These are phyloP conservation scores for Diorhabda sublineata DNA, from an alignment of 1,140 invertebrate genomes.

Conservation along the genomic window DNA sequence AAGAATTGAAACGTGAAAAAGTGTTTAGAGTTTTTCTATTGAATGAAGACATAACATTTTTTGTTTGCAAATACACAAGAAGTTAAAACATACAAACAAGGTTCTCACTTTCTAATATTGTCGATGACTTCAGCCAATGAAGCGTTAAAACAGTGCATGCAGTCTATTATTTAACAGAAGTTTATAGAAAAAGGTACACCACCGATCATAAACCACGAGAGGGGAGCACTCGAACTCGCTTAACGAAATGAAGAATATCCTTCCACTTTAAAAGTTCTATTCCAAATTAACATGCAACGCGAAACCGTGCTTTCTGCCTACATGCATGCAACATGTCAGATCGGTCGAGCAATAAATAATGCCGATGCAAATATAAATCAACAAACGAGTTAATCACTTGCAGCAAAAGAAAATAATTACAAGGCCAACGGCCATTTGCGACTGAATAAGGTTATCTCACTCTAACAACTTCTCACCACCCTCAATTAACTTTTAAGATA, in stretches of 20 bases:
- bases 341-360: constrained; percentile 41
- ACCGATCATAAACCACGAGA: neutral
- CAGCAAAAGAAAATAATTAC: constrained; percentile 45
- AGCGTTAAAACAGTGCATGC: neutral
- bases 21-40: no score
- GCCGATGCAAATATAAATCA: constrained; percentile 44
- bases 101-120: no score
- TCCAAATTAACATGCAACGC: constrained; percentile 46
- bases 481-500: constrained; percentile 16
- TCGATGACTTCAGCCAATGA: neutral
- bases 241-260: constrained; percentile 15
- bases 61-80: no score
- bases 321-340: constrained; percentile 47
- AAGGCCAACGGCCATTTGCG: constrained; percentile 42
- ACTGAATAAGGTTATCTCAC: constrained; percentile 24
- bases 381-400: constrained; percentile 47
- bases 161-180: neutral
- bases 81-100: no score
- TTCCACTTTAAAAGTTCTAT: constrained; percentile 25
- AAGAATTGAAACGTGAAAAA: no score
- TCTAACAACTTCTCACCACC: constrained; percentile 18
- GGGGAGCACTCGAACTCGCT: neutral
- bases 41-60: no score
- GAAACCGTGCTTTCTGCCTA: constrained; percentile 44
- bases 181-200: neutral